Percentiles rank a stretch among this genome's conserved stretches.
Evolutionary conservation across 1,140 invertebrate species (phyloP).

Genomic region (Phymastichus coffea): DNA sequence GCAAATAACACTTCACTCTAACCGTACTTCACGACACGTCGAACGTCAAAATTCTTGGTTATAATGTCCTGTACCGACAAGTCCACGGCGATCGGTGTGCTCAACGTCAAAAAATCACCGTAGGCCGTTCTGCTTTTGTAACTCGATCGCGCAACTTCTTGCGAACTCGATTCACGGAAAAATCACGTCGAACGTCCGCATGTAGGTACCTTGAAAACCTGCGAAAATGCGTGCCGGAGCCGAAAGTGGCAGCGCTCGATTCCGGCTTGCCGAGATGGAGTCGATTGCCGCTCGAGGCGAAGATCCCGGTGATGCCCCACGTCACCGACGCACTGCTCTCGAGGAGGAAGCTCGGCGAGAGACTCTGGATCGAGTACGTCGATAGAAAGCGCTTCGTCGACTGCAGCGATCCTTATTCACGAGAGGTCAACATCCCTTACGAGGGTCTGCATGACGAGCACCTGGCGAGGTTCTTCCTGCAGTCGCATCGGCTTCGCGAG

Average conservation of each 20-base stretch:
- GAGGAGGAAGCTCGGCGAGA: constrained; percentile 44
- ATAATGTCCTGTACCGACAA: background rate
- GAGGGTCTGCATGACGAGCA: constrained; percentile 51
- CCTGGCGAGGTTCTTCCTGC: constrained; percentile 40
- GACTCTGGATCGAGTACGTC: constrained; percentile 29
- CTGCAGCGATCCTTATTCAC: constrained; percentile 43
- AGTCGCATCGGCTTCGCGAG: constrained; percentile 2
- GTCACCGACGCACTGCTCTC: constrained; percentile 9
- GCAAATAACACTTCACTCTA: background rate
- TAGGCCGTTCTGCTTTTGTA: background rate
- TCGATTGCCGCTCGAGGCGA: constrained; percentile 43
- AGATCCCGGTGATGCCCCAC: constrained; percentile 43
- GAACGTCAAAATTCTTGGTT: constrained; percentile 14
- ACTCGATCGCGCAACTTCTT: background rate
- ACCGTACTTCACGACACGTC: background rate
- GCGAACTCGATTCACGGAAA: background rate
- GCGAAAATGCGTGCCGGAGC: constrained; percentile 38
- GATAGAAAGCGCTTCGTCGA: constrained; percentile 38
- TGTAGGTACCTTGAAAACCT: constrained; percentile 38
- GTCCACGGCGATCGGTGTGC: background rate
- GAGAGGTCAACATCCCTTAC: constrained; percentile 40
- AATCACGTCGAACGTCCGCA: background rate
- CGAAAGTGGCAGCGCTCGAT: constrained; percentile 37
- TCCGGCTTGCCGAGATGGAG: constrained; percentile 51
- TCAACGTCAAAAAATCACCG: background rate